Conservation (phyloP, 1,140 invertebrate species). For the Anastrepha ludens region DNA sequence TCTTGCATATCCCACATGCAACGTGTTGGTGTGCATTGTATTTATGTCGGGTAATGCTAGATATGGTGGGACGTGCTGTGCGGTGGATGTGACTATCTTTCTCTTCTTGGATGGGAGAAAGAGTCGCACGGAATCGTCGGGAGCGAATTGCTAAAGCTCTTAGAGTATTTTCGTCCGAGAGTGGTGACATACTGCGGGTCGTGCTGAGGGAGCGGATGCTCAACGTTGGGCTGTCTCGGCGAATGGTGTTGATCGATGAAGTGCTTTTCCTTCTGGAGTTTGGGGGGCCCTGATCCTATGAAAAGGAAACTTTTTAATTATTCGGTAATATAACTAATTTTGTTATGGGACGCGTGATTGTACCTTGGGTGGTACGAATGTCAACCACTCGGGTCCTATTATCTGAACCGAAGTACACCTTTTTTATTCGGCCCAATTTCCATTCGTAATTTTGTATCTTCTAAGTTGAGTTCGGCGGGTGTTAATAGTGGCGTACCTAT, state of each 20-base stretch:
- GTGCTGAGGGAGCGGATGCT: background rate
- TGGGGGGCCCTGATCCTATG: background rate
- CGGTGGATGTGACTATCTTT: too few relatives aligned
- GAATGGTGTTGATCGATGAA: too few relatives aligned
- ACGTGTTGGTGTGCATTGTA: too few relatives aligned
- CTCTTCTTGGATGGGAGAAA: background rate
- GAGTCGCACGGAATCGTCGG: background rate
- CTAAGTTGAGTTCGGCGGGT: background rate
- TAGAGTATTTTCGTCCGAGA: background rate
- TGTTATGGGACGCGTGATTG: background rate
- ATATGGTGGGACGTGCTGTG: background rate
- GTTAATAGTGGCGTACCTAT: constrained; percentile 13
- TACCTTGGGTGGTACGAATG: background rate
- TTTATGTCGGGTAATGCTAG: background rate
- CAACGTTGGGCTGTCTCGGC: too few relatives aligned
- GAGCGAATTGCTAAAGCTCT: background rate
- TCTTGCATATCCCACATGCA: too few relatives aligned
- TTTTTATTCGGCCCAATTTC: background rate
- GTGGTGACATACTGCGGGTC: background rate
- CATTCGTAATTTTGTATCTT: too few relatives aligned
- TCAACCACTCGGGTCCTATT: background rate
- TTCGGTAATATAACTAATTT: background rate
- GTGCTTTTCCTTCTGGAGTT: too few relatives aligned
- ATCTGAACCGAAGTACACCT: background rate
- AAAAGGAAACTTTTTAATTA: background rate